Conservation (phyloP, 2,113 vertebrate genomes). For the Gracilinanus agilis region DNA sequence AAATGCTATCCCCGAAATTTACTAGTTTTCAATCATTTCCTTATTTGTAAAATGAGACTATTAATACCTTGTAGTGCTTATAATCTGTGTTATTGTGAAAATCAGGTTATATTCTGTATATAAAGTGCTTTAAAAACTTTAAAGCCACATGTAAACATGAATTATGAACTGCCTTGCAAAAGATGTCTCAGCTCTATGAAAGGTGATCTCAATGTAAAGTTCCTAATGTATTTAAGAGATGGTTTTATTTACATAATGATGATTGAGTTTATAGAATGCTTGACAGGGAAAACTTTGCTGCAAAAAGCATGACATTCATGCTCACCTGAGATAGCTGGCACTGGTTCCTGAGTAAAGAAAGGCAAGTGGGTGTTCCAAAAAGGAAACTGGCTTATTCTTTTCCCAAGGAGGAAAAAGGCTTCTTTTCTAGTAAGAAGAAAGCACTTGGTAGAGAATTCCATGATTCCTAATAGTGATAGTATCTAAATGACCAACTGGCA, state of each 20-base stretch:
- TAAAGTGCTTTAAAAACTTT: not conserved
- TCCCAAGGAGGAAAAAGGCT: slow-evolving; percentile 40
- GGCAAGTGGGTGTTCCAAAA: not conserved
- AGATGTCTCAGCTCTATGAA: not conserved
- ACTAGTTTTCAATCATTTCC: not conserved
- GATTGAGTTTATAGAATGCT: not conserved
- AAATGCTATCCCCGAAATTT: not conserved
- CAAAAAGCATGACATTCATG: slow-evolving; percentile 58
- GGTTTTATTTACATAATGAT: slow-evolving; percentile 12
- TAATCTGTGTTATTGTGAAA: not conserved
- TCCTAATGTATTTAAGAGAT: slow-evolving; percentile 6
- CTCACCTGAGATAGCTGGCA: slow-evolving; percentile 56
- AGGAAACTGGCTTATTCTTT: not conserved
- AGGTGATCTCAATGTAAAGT: not conserved
- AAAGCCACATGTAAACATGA: not conserved
- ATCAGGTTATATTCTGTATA: not conserved
- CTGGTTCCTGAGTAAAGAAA: slow-evolving; percentile 37
- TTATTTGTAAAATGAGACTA: slow-evolving; percentile 8
- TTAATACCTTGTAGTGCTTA: not conserved
- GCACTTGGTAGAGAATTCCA: slow-evolving; percentile 62
- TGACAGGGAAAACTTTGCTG: slow-evolving; percentile 39
- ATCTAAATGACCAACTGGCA: slow-evolving; percentile 16
- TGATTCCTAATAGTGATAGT: slow-evolving; percentile 43
- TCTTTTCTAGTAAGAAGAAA: slow-evolving; percentile 69
- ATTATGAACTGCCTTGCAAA: slow-evolving; percentile 41